These are phyloP conservation scores for crab-eating macaque (Macaca fascicularis) DNA, from an alignment of 2,113 vertebrate genomes.

Conservation along the genomic window DNA sequence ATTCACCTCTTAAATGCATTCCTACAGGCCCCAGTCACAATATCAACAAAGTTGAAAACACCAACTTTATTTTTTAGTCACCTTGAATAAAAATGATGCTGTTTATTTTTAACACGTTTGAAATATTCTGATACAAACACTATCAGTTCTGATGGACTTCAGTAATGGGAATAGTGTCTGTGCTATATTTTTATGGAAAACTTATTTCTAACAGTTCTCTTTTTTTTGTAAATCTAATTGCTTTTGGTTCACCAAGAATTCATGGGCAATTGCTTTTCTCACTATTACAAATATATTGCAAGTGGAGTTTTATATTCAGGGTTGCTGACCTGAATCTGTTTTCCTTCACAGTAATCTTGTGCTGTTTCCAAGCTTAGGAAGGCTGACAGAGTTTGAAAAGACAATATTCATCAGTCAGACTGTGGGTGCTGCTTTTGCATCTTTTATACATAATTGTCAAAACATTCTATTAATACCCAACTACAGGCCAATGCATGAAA, in stretches of 20 bases:
- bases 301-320: conserved; percentile 79
- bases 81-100: conserved; percentile 72
- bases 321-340: conserved; percentile 85
- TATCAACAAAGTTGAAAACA: conserved; percentile 56
- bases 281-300: conserved; percentile 70
- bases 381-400: conserved; percentile 75
- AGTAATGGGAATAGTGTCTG: conserved; percentile 68
- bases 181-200: conserved; percentile 72
- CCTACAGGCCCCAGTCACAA: conserved; percentile 10
- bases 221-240: conserved; percentile 84
- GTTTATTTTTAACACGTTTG: conserved; percentile 63
- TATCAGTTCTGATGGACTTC: conserved; percentile 61
- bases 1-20: conserved; percentile 66
- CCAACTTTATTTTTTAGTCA: conserved; percentile 64
- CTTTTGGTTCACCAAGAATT: conserved; percentile 83
- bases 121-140: conserved; percentile 68
- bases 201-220: conserved; percentile 76
- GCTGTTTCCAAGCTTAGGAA: conserved; percentile 72
- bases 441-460: conserved; percentile 23
- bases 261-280: conserved; percentile 83
- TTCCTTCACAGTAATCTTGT: conserved; percentile 73
- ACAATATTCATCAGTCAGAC: conserved; percentile 67
- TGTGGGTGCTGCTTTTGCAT: conserved; percentile 41
- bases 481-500: neutral
- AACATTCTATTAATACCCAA: conserved; percentile 37